phyloP scores from a whole-genome alignment of 2,113 vertebrate genomes.

The Zingel zingel region DNA sequence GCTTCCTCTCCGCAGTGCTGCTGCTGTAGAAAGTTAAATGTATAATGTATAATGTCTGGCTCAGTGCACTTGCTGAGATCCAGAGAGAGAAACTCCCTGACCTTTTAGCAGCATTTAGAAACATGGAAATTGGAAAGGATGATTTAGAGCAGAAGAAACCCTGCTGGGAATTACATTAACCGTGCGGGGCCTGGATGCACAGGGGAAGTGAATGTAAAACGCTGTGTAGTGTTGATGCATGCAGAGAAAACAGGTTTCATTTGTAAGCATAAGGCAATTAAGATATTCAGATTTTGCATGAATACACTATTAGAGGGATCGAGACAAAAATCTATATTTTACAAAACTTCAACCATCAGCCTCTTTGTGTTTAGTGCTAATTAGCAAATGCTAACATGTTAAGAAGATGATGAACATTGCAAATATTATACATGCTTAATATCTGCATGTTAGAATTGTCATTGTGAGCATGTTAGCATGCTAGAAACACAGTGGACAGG shows the following conservation, averaged over 20 bases:
- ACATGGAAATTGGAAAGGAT: conserved; percentile 28
- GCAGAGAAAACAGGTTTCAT: not conserved
- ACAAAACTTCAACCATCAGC: not conserved
- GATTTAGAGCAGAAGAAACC: conserved; percentile 52
- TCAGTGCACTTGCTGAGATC: conserved; percentile 15
- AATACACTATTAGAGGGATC: not conserved
- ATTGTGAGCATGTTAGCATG: not conserved
- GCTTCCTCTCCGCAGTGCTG: conserved; percentile 9
- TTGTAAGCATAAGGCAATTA: no score
- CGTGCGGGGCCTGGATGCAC: conserved; percentile 13
- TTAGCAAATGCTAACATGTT: not conserved
- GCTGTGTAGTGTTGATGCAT: not conserved
- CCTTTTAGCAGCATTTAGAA: conserved; percentile 65
- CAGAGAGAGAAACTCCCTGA: conserved; percentile 49
- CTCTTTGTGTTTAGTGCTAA: not conserved
- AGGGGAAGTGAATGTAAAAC: not conserved
- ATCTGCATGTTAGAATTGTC: not conserved
- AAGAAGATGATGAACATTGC: not conserved
- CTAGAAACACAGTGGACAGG: no score
- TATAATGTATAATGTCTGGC: conserved; percentile 58
- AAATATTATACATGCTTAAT: not conserved
- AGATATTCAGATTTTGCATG: not conserved
- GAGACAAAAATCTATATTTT: not conserved
- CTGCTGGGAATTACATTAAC: conserved; percentile 35
- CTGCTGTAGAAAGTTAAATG: conserved; percentile 29